Conservation (phyloP, 2,113 vertebrate species). For the Pterocles gutturalis region DNA sequence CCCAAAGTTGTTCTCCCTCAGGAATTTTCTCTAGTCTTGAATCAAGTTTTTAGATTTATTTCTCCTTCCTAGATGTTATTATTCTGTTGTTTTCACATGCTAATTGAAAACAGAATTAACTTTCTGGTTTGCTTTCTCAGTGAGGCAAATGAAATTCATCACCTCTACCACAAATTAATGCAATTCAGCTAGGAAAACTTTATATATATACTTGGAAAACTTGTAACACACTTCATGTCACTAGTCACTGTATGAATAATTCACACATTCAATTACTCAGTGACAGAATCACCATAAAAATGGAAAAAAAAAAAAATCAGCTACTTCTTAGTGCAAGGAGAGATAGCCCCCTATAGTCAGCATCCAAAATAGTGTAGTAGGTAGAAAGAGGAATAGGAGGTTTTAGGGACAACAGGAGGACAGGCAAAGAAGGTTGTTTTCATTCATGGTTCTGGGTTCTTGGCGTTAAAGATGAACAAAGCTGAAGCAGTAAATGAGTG, state of each 20-base stretch:
- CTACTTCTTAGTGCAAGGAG: neutral
- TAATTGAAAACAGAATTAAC: slow-evolving; percentile 26
- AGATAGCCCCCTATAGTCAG: neutral
- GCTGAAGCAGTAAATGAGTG: neutral
- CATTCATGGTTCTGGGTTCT: neutral
- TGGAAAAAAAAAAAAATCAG: neutral
- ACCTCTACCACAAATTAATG: slow-evolving; percentile 29
- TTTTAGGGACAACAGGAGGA: neutral
- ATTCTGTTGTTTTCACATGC: neutral
- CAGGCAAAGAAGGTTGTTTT: neutral
- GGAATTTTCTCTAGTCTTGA: neutral
- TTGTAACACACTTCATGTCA: neutral
- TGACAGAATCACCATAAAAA: neutral
- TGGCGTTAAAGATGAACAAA: neutral
- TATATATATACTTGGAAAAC: neutral
- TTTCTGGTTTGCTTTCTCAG: slow-evolving; percentile 23
- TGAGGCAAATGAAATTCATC: slow-evolving; percentile 30
- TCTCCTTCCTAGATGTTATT: neutral
- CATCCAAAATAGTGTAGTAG: neutral
- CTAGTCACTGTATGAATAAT: slow-evolving; percentile 2
- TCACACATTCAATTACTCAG: slow-evolving; percentile 28
- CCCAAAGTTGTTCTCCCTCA: accelerated
- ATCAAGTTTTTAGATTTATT: neutral
- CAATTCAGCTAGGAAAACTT: neutral
- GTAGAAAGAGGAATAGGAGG: neutral